Conservation (phyloP, 2,113 vertebrate species). For the Marmota monax region DNA sequence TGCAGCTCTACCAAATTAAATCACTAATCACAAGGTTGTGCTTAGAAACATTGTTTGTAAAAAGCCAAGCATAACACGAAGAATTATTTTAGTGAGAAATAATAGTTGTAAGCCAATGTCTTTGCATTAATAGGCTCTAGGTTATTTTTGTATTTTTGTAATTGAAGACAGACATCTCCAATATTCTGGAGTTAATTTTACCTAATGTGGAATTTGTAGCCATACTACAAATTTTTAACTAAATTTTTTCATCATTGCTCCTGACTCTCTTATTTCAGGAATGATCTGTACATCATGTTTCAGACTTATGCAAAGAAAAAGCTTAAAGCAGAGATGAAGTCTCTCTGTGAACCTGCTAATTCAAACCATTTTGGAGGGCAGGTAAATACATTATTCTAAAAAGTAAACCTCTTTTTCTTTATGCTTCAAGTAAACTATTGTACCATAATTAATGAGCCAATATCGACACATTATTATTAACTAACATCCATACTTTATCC, state of each 20-base stretch:
- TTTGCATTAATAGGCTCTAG: neutral
- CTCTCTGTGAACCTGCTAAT: neutral
- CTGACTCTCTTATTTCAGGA: constrained; percentile 32
- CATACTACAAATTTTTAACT: neutral
- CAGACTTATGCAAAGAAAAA: neutral
- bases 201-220: neutral
- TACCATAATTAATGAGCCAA: neutral
- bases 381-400: neutral
- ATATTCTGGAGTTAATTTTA: constrained; percentile 5
- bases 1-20: constrained; percentile 24
- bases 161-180: neutral
- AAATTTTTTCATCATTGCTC: neutral
- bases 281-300: neutral
- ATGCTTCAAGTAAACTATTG: neutral
- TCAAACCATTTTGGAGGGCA: neutral
- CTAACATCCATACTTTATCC: neutral
- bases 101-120: neutral
- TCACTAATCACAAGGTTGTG: neutral
- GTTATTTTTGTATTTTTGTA: neutral
- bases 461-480: neutral
- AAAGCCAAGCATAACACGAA: constrained; percentile 24
- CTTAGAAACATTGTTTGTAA: neutral
- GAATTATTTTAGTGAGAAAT: neutral
- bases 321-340: neutral
- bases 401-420: constrained; percentile 1